Evolutionary conservation across 2,888 invertebrate species (phyloP).

Genomic region (Parnassius glacialis): DNA sequence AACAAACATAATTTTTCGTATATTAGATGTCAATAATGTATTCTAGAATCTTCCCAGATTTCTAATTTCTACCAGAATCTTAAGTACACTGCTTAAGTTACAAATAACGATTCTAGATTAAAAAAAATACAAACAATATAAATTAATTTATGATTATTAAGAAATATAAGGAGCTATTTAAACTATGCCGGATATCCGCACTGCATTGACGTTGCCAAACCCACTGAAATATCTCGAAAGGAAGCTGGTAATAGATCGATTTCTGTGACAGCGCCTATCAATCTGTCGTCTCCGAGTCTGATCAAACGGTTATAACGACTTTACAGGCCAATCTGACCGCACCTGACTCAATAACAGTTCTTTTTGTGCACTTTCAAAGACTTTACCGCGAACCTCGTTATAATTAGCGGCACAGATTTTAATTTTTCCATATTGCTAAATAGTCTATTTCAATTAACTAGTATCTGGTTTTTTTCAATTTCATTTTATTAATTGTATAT

Average conservation of each 20-base stretch:
- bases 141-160: conserved; percentile 13
- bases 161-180: conserved; percentile 16
- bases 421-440: conserved; percentile 9
- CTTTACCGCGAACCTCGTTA: conserved; percentile 37
- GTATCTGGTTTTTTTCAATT: too few species aligned
- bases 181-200: conserved; percentile 49
- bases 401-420: not conserved
- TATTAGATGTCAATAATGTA: too few species aligned
- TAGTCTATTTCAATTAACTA: not conserved
- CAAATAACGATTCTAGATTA: too few species aligned
- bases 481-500: too few species aligned
- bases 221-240: conserved; percentile 53
- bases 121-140: too few species aligned
- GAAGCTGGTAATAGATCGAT: conserved; percentile 53
- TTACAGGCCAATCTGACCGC: conserved; percentile 37
- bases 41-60: too few species aligned
- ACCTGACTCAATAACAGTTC: conserved; percentile 39
- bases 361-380: conserved; percentile 37
- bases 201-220: conserved; percentile 53
- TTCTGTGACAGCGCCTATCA: conserved; percentile 55
- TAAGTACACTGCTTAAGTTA: too few species aligned
- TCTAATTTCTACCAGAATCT: too few species aligned
- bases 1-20: too few species aligned
- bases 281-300: conserved; percentile 57
- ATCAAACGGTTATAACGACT: conserved; percentile 66